Conservation (phyloP, 1,140 invertebrate species). For the Sipha flava region DNA sequence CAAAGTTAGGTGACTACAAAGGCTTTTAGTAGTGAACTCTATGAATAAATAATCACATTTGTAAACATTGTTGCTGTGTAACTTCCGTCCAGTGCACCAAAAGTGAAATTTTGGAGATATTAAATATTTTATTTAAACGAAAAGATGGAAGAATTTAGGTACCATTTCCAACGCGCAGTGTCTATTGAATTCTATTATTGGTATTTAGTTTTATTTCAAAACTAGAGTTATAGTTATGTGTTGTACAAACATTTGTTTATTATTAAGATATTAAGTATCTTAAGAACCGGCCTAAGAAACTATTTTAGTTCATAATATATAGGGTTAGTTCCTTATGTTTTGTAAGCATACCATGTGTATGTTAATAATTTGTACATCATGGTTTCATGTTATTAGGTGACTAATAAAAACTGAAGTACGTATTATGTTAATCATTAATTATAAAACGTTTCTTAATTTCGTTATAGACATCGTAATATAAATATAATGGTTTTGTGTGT, state of each 20-base stretch:
- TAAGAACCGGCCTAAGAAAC: neutral
- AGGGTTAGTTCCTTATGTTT: neutral
- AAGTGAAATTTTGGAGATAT: neutral
- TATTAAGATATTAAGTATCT: no score
- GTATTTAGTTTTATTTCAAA: no score
- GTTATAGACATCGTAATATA: neutral
- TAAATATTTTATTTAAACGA: neutral
- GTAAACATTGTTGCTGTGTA: conserved; percentile 8
- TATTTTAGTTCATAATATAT: neutral
- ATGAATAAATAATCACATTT: conserved; percentile 25
- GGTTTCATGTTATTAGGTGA: neutral
- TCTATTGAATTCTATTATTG: no score
- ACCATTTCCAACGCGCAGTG: no score
- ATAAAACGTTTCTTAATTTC: neutral
- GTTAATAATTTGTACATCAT: neutral
- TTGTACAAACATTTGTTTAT: no score
- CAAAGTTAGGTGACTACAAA: conserved; percentile 13
- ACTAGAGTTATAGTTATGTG: no score
- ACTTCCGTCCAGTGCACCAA: neutral
- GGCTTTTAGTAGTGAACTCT: conserved; percentile 17
- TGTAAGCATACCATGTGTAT: no score
- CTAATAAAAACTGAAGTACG: no score
- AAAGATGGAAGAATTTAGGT: no score
- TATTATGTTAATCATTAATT: neutral
- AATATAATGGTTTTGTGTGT: no score